Evolutionary conservation across 2,888 invertebrate genomes (phyloP), one percentile per base, ranked within the genome.

Genomic region (Hyposoter didymator): DNA sequence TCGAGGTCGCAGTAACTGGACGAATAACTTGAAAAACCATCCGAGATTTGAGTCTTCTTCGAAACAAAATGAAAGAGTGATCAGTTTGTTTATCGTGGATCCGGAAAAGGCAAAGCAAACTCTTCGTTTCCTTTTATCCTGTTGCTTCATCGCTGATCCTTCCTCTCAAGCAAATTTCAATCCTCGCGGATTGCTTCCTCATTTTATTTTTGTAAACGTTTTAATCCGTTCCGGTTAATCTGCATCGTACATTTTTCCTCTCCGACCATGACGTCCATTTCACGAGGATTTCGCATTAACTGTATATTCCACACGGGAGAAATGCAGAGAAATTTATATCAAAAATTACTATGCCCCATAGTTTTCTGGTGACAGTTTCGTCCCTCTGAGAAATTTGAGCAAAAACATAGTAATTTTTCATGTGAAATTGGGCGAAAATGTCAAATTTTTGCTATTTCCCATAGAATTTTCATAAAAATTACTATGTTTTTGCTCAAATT

Each of bases 171-270:
- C 55, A 64, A 49, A 59, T 75, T 67, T 80, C 84, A 62, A 69
- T 59, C 22, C 22, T 43, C 66, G 49, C 7, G 22, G 35, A 59
- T 28, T 45, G 14, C 39, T 59, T 59, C 17, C 69, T 47, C 14
- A n/a, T 52, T 62, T 52, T 62, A 45, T 67, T 62, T 72, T 72
- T 72, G 67, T 55, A 39, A 87, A 89, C 88, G 88, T 91, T 89
- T 90, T 91, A 92, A 92, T 92, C 90, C 92, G 89, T 91, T 91
- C 90, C 90, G 89, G 91, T 92, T 92, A 92, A 92, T 92, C 91
- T 92, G 90, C 91, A 90, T 89, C 90, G 82, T 70, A 59, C 70
- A 69, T 75, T 62, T 62, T 82, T 76, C 22, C 73, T 70, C 49
- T 78, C 64, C 45, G 64, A 22, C 64, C 62, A 55, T 70, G 49